These are phyloP conservation scores for Melanotaenia pygmaea DNA, from an alignment of 2,797 vertebrate species.

Conservation along the genomic window DNA sequence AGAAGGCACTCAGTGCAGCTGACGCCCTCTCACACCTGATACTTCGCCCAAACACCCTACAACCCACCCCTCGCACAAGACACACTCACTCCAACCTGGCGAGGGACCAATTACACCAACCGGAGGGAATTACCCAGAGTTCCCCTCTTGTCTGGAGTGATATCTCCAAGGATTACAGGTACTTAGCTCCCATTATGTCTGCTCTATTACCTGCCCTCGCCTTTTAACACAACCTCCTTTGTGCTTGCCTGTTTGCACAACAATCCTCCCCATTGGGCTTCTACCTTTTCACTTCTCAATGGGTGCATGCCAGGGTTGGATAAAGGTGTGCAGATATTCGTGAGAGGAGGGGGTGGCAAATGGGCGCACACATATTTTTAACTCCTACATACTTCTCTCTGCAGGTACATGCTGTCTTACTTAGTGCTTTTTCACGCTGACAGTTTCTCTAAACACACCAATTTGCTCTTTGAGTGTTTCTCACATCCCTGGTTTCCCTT, in stretches of 20 bases:
- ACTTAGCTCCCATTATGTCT: conserved; percentile 95
- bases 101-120: conserved; percentile 83
- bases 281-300: conserved; percentile 73
- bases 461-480: conserved; percentile 16
- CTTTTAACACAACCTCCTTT: conserved; percentile 64
- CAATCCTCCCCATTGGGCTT: conserved; percentile 69
- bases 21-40: conserved; percentile 88
- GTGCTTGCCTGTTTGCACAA: conserved; percentile 78
- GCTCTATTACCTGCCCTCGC: conserved; percentile 90
- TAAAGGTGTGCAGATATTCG: conserved; percentile 46
- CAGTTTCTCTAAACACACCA: conserved; percentile 48
- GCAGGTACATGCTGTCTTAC: conserved; percentile 64
- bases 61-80: conserved; percentile 15
- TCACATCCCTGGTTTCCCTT: conserved; percentile 15
- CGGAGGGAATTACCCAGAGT: conserved; percentile 83
- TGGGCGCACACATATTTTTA: neutral
- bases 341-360: neutral
- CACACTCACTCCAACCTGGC: conserved; percentile 78
- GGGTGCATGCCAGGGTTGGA: conserved; percentile 72
- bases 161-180: conserved; percentile 95
- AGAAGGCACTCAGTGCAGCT: conserved; percentile 86
- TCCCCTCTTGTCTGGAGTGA: conserved; percentile 85
- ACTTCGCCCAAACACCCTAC: conserved; percentile 62
- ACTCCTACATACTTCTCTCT: conserved; percentile 23
- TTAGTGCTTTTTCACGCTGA: conserved; percentile 45